A percentile compares a stretch with the other conserved stretches of the same genome.
Evolutionary conservation across 2,888 invertebrate genomes (phyloP).

Genomic region (Fragum fragum): DNA sequence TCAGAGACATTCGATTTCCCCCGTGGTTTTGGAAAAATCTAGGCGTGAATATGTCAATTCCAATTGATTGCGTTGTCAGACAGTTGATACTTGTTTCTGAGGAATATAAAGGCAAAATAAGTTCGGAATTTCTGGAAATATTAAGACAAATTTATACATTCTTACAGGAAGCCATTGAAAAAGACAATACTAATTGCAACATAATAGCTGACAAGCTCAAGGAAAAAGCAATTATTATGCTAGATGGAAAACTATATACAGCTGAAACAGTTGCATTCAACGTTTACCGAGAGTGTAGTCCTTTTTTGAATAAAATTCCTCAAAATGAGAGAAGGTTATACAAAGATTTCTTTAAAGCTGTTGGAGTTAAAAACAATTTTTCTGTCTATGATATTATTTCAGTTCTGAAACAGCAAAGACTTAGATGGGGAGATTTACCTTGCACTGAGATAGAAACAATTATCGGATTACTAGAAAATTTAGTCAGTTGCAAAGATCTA

Average conservation of each 20-base stretch:
- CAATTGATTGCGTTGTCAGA: not conserved
- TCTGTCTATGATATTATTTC: slow-evolving; percentile 26
- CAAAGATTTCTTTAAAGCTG: slow-evolving; percentile 10
- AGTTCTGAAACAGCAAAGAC: slow-evolving; percentile 25
- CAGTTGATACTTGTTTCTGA: not conserved
- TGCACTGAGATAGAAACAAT: slow-evolving; percentile 37
- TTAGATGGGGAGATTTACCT: not conserved
- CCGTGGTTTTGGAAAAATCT: not conserved
- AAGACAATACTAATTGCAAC: not conserved
- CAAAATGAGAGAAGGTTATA: not conserved
- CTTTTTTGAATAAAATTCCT: slow-evolving; percentile 47
- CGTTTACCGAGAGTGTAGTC: slow-evolving; percentile 35
- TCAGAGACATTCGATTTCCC: not conserved
- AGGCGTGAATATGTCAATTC: not conserved
- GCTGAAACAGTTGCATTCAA: slow-evolving; percentile 39
- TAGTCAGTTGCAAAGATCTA: not conserved
- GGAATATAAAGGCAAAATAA: not conserved
- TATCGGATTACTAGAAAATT: slow-evolving; percentile 42
- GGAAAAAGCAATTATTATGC: slow-evolving; percentile 33
- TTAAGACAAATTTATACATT: not conserved
- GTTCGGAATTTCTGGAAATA: not conserved
- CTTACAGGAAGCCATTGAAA: not conserved
- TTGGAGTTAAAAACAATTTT: slow-evolving; percentile 54
- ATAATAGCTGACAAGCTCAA: not conserved
- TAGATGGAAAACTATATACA: slow-evolving; percentile 32